Percentiles rank a stretch among this genome's conserved stretches.
These are phyloP conservation scores for Dromiciops gliroides DNA, from an alignment of 2,113 vertebrate species.

Conservation along the genomic window DNA sequence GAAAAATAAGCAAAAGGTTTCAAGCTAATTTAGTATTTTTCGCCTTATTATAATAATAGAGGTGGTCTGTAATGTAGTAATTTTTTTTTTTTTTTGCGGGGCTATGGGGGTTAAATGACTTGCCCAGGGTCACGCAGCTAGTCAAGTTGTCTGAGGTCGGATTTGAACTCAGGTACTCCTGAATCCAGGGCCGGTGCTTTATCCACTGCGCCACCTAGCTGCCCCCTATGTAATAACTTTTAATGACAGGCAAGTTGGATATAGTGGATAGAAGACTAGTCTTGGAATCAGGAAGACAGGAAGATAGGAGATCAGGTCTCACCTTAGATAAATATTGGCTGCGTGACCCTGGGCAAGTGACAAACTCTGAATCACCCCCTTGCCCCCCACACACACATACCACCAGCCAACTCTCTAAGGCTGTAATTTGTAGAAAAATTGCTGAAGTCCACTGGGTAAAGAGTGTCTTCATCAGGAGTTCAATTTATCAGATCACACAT, in stretches of 20 bases:
- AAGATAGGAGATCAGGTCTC: neutral
- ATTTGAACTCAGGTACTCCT: too few species aligned
- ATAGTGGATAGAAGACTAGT: neutral
- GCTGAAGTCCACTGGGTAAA: neutral
- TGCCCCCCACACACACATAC: too few species aligned
- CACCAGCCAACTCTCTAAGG: neutral
- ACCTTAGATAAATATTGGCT: neutral
- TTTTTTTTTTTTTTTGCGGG: too few species aligned
- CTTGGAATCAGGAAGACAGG: neutral
- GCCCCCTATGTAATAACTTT: neutral
- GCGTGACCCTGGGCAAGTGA: neutral
- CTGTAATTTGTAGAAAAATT: neutral
- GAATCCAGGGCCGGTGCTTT: too few species aligned
- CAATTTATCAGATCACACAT: neutral
- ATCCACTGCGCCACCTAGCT: too few species aligned
- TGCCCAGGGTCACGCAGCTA: too few species aligned
- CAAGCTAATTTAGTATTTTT: neutral
- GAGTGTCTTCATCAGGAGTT: neutral
- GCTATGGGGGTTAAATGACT: too few species aligned
- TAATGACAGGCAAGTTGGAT: neutral
- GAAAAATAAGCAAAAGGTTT: neutral
- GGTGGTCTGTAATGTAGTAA: neutral
- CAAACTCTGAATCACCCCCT: neutral
- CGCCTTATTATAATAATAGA: neutral
- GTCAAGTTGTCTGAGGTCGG: too few species aligned